Conservation (phyloP, 1,140 invertebrate genomes). For the Hylyphantes graminicola region DNA sequence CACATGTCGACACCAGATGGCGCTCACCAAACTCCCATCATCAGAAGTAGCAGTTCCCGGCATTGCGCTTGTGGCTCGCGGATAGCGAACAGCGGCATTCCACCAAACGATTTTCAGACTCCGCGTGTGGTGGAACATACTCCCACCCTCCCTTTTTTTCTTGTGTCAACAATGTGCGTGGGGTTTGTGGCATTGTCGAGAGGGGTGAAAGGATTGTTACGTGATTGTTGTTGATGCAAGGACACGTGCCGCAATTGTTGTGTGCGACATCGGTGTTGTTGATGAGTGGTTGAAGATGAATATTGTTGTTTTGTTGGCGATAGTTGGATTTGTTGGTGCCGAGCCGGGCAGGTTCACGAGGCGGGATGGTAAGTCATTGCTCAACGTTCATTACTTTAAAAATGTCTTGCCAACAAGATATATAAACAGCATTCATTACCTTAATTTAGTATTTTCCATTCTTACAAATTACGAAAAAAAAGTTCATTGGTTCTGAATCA, state of each 20-base stretch:
- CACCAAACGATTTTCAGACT: not conserved
- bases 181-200: not conserved
- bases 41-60: slow-evolving; percentile 29
- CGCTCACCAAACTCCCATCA: not conserved
- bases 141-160: not conserved
- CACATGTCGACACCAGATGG: slow-evolving; percentile 32
- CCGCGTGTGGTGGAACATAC: not conserved
- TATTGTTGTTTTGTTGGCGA: not conserved
- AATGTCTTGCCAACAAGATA: not conserved
- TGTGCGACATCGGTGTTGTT: not conserved
- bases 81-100: slow-evolving; percentile 24
- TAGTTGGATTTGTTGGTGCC: not conserved
- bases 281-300: not conserved
- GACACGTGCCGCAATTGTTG: not conserved
- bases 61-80: slow-evolving; percentile 52
- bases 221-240: slow-evolving; percentile 3
- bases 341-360: slow-evolving; percentile 1
- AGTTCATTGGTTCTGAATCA: not conserved
- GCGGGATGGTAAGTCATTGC: slow-evolving; percentile 38
- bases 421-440: too few relatives aligned
- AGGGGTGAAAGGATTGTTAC: not conserved
- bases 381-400: not conserved
- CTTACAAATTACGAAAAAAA: not conserved
- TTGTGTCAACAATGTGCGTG: not conserved
- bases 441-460: too few relatives aligned